phyloP scores from a whole-genome alignment of 2,113 vertebrate genomes.

The Elanoides forficatus region DNA sequence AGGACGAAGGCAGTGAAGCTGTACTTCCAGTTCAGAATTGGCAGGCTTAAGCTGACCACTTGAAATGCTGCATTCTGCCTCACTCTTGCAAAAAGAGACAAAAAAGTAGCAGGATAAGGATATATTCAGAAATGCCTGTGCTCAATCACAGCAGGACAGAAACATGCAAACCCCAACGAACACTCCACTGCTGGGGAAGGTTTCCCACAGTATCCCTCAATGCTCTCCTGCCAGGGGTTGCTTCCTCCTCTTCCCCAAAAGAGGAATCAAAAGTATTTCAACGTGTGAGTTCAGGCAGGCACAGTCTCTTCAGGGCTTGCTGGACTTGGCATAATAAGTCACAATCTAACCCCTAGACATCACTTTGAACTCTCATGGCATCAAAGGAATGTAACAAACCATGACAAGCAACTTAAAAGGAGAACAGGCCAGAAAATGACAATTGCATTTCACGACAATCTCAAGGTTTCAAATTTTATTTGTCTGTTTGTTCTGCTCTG shows the following conservation, averaged over 20 bases:
- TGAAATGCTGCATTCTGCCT: not conserved
- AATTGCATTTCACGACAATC: constrained; percentile 29
- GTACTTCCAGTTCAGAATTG: not conserved
- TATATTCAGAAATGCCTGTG: not conserved
- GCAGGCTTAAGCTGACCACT: not conserved
- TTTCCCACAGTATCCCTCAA: not conserved
- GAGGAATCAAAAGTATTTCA: constrained; percentile 25
- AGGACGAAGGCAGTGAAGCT: not conserved
- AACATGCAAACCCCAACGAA: not conserved
- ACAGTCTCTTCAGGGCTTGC: not conserved
- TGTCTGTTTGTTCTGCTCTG: constrained; percentile 43
- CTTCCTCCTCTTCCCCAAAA: not conserved
- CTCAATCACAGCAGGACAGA: not conserved
- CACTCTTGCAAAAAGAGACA: not conserved
- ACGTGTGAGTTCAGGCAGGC: constrained; percentile 19
- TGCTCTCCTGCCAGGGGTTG: not conserved
- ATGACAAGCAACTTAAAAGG: constrained; percentile 51
- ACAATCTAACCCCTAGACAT: constrained; percentile 43
- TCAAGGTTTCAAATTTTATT: constrained; percentile 50
- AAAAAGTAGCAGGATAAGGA: not conserved
- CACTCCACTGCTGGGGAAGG: not conserved
- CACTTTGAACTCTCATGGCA: constrained; percentile 52
- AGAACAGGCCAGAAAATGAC: constrained; percentile 42
- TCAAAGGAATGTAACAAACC: constrained; percentile 55
- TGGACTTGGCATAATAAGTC: constrained; percentile 46